Conservation (phyloP, 2,888 invertebrate genomes). For the Resseliella maxima region DNA sequence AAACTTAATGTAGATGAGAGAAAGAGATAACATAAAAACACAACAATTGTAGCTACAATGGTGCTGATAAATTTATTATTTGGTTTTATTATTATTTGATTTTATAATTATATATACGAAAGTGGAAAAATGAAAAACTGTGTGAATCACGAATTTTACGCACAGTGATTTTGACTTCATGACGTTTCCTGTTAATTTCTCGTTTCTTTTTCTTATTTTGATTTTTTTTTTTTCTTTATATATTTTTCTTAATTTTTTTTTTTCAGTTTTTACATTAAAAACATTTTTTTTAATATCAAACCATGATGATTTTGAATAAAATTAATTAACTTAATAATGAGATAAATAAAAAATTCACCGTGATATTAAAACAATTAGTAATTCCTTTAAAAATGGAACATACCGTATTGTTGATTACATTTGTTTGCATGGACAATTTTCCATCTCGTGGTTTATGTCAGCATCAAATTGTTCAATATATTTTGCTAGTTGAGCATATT, state of each 20-base stretch:
- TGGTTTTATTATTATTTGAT: not conserved
- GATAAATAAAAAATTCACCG: not conserved
- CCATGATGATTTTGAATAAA: not conserved
- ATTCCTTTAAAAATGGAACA: not conserved
- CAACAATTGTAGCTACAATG: not conserved
- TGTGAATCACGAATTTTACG: slow-evolving; percentile 1
- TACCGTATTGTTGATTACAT: not conserved
- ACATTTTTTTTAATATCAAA: not conserved
- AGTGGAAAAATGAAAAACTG: not conserved
- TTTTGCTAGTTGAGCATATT: no score
- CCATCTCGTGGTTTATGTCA: no score
- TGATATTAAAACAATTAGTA: not conserved
- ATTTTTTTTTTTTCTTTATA: not conserved
- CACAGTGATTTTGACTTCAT: not conserved
- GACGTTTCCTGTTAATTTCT: not conserved
- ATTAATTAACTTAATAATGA: not conserved
- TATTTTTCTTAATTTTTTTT: not conserved
- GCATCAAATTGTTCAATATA: no score
- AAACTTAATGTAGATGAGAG: not conserved
- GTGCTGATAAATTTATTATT: slow-evolving; percentile 22
- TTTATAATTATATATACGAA: no score
- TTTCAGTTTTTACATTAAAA: no score
- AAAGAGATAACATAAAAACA: not conserved
- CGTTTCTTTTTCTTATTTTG: not conserved
- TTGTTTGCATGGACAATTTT: no score